Conservation (phyloP, 2,888 invertebrate species). For the Lepidonotus clava region DNA sequence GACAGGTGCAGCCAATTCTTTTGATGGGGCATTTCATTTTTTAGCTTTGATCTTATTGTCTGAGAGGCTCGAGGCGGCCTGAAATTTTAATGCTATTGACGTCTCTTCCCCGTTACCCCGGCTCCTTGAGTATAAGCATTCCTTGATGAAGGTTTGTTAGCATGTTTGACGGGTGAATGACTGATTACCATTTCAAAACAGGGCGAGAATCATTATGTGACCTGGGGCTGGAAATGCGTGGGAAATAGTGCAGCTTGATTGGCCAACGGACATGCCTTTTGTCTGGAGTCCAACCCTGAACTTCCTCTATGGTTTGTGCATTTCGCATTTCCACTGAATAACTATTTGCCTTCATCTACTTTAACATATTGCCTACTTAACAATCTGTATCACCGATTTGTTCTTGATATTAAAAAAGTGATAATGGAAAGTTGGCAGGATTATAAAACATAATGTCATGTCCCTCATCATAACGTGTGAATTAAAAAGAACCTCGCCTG, state of each 20-base stretch:
- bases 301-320: no score
- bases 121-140: neutral
- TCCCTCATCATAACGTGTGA: no score
- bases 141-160: neutral
- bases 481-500: no score
- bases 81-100: slow-evolving; percentile 28
- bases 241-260: neutral
- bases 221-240: neutral
- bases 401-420: no score
- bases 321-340: no score
- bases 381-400: no score
- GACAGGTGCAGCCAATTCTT: neutral
- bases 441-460: no score
- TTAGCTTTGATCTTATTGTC: slow-evolving; percentile 28
- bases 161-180: slow-evolving; percentile 10
- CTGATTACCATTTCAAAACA: neutral
- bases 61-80: neutral
- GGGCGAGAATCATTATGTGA: neutral
- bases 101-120: neutral
- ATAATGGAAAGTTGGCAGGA: no score
- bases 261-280: neutral
- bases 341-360: no score
- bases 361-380: no score
- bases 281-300: no score
- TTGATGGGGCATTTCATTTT: slow-evolving; percentile 21